Base-by-base conservation (phyloP, 2,113 vertebrate species). In the Drymodes brunneopygia region DNA sequence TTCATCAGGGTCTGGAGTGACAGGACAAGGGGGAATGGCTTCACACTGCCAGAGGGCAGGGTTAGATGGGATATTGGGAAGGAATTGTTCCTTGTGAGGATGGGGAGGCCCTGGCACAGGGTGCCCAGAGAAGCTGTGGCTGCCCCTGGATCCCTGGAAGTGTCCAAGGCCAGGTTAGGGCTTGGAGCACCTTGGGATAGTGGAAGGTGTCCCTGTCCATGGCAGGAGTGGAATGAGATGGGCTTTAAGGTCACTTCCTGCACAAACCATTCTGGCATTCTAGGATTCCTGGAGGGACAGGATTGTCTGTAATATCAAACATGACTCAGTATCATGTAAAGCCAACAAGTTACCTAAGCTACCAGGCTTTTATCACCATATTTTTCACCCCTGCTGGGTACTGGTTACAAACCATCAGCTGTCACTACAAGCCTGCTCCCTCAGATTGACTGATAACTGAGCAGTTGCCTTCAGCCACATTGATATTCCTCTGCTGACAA, bases 41-140 rank as follows among this genome's bases (percentile, higher is more conserved):
- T 77, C 15, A 11, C 10, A 19, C 4, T 42, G 9, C 2, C 42
- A 62, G 9, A 21, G 31, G 31, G 48, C 25, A 70, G 31, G 40
- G 38, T 0, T 40, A 4, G 48, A 28, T 56, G 42, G 15, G 35
- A 28, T 28, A 16, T 7, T 23, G 36, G 42, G 62, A 42, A 42
- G 15, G 1, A 90, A 54, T 42, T 20, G 0, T 5, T 35, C n/a
- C 21, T 40, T 69, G 22, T 0, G 12, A 75, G 35, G 21, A 3
- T 61, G 17, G 2, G 0, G 0, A 80, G 57, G 35, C 57, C 22
- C 31, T 64, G 75, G 14, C 31, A 72, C 17, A 56, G 38, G 14
- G 0, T 12, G 31, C 18, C 51, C 51, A 73, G 33, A 66, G 67
- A 4, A 88, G 36, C 36, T 44, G 58, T 33, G 50, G 36, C 67